Conservation (phyloP, 2,797 vertebrate species). For the Eutrigla gurnardus region DNA sequence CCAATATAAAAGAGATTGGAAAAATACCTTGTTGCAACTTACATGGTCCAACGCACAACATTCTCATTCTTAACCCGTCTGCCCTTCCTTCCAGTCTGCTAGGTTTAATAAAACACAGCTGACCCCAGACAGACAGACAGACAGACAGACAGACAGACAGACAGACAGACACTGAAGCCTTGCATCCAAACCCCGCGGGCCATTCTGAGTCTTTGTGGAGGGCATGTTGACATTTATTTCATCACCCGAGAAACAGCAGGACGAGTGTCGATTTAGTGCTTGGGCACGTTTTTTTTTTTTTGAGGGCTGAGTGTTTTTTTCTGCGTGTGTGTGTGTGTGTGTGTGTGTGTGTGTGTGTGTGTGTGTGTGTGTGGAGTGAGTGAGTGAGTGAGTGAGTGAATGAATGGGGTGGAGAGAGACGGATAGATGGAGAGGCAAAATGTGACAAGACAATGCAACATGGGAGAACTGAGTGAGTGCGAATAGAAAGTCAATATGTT, state of each 20-base stretch:
- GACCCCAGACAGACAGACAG: slow-evolving; percentile 30
- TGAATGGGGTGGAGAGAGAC: slow-evolving; percentile 27
- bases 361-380: slow-evolving; percentile 29
- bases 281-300: slow-evolving; percentile 39
- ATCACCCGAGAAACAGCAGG: slow-evolving; percentile 52
- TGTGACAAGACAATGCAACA: slow-evolving; percentile 61
- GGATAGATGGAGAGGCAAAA: slow-evolving; percentile 48
- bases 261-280: slow-evolving; percentile 45
- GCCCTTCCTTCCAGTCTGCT: slow-evolving; percentile 25
- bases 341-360: slow-evolving; percentile 27
- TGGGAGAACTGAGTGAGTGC: slow-evolving; percentile 35
- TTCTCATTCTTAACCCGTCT: slow-evolving; percentile 54
- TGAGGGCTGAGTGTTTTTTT: slow-evolving; percentile 41
- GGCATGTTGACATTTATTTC: slow-evolving; percentile 77
- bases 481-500: slow-evolving; percentile 59
- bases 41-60: slow-evolving; percentile 37
- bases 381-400: slow-evolving; percentile 22
- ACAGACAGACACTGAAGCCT: not conserved
- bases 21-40: slow-evolving; percentile 56
- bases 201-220: slow-evolving; percentile 29
- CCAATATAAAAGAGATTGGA: no score
- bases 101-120: slow-evolving; percentile 46
- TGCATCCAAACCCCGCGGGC: slow-evolving; percentile 15
- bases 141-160: no score
- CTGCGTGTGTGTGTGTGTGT: slow-evolving; percentile 27